Conservation (phyloP, 2,113 vertebrate species). For the Turnix velox region DNA sequence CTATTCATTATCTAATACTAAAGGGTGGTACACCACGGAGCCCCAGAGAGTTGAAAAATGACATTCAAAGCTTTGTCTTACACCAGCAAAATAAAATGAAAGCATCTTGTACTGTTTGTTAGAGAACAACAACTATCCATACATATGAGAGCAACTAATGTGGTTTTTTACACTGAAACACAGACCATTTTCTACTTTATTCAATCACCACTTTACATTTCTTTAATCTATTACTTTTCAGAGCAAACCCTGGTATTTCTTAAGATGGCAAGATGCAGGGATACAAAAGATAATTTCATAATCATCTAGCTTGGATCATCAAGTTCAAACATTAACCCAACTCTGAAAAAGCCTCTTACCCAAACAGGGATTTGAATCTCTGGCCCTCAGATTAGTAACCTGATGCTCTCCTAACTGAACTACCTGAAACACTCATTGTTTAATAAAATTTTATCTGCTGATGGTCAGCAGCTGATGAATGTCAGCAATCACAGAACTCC, state of each 20-base stretch:
- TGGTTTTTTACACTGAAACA: neutral
- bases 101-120: neutral
- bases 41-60: neutral
- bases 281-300: slow-evolving; percentile 3
- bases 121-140: neutral
- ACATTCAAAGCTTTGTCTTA: neutral
- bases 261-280: neutral
- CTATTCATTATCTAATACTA: neutral
- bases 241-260: neutral
- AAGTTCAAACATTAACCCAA: too few relatives aligned
- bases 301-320: too few relatives aligned
- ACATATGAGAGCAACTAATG: neutral
- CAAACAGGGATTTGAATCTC: too few relatives aligned
- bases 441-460: neutral
- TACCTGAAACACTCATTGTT: too few relatives aligned
- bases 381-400: too few relatives aligned
- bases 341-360: too few relatives aligned
- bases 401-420: too few relatives aligned
- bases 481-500: neutral
- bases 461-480: neutral
- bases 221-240: neutral
- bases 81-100: neutral
- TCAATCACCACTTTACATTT: neutral
- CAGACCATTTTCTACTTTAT: neutral
- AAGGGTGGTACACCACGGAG: neutral